Evolutionary conservation across 2,888 invertebrate genomes (phyloP).

Genomic region (Erpobdella octoculata): DNA sequence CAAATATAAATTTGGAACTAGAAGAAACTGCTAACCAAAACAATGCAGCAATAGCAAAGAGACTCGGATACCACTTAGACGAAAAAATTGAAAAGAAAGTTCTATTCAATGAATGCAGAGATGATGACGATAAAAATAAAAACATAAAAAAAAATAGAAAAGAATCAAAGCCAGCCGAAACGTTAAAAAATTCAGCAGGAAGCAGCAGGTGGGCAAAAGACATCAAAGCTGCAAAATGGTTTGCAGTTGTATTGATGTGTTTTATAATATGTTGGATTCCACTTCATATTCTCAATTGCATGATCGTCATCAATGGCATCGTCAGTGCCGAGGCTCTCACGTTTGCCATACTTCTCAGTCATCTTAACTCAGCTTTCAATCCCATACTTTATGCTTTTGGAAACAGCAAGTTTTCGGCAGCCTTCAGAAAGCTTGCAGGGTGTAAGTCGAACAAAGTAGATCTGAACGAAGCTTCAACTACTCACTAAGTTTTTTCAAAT

Average conservation of each 20-base stretch:
- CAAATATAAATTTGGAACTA: no score
- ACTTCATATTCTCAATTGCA: conserved; percentile 45
- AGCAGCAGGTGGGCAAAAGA: conserved; percentile 22
- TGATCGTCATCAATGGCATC: conserved; percentile 36
- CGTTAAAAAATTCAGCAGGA: not conserved
- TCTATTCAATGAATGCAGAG: no score
- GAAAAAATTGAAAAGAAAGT: not conserved
- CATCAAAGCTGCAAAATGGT: conserved; percentile 46
- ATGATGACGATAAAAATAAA: not conserved
- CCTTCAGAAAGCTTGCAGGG: conserved; percentile 38
- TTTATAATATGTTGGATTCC: conserved; percentile 50
- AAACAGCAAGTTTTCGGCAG: conserved; percentile 44
- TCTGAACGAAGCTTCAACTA: not conserved
- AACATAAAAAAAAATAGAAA: not conserved
- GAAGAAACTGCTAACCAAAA: no score
- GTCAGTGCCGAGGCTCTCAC: conserved; percentile 19
- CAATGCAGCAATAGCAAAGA: conserved; percentile 1
- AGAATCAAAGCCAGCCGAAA: not conserved
- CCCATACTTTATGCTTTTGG: conserved; percentile 48
- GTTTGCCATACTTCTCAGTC: conserved; percentile 45
- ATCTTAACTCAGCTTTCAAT: conserved; percentile 48
- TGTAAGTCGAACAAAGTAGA: not conserved
- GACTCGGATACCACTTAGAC: not conserved
- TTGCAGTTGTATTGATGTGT: conserved; percentile 45
- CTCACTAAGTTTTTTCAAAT: no score